Evolutionary conservation across 2,113 vertebrate species (phyloP).

Genomic region (Eolophus roseicapilla): DNA sequence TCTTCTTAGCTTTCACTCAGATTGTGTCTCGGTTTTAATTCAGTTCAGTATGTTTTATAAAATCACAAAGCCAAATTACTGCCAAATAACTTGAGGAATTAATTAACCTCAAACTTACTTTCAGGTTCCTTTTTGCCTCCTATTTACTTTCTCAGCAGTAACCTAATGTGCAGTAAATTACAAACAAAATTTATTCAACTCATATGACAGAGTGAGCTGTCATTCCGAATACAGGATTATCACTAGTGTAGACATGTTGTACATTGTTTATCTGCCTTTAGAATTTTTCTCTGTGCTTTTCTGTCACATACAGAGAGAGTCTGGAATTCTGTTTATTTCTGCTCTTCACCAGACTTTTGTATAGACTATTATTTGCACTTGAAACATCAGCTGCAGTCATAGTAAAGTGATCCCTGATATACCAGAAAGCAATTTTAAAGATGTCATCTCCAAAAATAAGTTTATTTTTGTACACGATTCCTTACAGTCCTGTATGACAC

Average conservation of each 20-base stretch:
- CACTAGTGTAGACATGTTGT: background rate
- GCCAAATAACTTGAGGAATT: background rate
- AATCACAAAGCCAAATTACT: background rate
- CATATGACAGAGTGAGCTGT: background rate
- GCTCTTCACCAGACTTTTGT: background rate
- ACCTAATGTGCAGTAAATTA: background rate
- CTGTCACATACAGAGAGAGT: background rate
- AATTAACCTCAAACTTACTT: background rate
- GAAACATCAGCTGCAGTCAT: background rate
- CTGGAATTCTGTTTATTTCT: slow-evolving; percentile 24
- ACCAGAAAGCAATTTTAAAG: slow-evolving; percentile 17
- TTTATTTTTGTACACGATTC: background rate
- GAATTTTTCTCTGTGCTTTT: background rate
- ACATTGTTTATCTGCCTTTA: background rate
- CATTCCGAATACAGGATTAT: background rate
- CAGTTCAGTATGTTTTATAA: background rate
- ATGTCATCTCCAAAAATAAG: slow-evolving; percentile 41
- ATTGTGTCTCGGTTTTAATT: background rate
- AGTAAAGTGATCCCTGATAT: slow-evolving; percentile 37
- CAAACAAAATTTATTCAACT: background rate
- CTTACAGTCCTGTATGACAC: slow-evolving; percentile 1
- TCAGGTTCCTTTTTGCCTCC: background rate
- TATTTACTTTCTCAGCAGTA: slow-evolving; percentile 15
- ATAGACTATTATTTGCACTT: slow-evolving; percentile 28
- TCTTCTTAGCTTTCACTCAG: background rate